phyloP scores from a whole-genome alignment of 2,888 invertebrate genomes.

The Listrodromus nycthemerus region DNA sequence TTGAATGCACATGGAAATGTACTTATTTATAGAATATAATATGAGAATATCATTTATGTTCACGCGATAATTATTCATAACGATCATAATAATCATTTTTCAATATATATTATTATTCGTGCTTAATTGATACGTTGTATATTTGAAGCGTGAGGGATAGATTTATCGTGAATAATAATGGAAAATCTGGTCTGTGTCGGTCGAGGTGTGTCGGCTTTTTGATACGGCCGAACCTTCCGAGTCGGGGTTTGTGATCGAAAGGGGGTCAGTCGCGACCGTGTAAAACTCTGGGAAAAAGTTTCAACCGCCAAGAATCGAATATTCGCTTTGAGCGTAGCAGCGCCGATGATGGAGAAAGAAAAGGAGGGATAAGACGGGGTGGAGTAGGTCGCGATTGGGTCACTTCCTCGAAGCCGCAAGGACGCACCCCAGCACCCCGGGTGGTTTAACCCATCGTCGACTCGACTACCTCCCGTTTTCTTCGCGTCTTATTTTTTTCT shows the following conservation, averaged over 20 bases:
- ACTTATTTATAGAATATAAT: background rate
- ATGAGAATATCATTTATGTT: too few species aligned
- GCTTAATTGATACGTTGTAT: background rate
- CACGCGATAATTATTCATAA: too few species aligned
- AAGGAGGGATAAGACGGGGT: background rate
- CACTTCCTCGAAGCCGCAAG: constrained; percentile 63
- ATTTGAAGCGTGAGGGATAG: background rate
- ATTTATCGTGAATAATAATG: constrained; percentile 9
- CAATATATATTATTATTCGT: background rate
- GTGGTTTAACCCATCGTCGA: constrained; percentile 37
- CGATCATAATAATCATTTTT: too few species aligned
- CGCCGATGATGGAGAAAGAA: constrained; percentile 3
- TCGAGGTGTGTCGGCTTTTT: constrained; percentile 38
- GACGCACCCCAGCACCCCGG: constrained; percentile 42
- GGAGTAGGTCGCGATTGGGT: constrained; percentile 50
- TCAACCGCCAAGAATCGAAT: constrained; percentile 31
- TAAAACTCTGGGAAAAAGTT: constrained; percentile 46
- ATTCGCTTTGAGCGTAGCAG: background rate
- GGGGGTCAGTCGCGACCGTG: constrained; percentile 6
- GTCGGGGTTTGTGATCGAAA: background rate
- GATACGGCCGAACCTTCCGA: background rate
- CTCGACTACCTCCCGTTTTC: constrained; percentile 25
- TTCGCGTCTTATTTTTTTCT: background rate
- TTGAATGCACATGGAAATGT: background rate
- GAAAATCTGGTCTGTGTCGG: constrained; percentile 8